Evolutionary conservation across 2,888 invertebrate species (phyloP).

Genomic region (Aphrophora alni): DNA sequence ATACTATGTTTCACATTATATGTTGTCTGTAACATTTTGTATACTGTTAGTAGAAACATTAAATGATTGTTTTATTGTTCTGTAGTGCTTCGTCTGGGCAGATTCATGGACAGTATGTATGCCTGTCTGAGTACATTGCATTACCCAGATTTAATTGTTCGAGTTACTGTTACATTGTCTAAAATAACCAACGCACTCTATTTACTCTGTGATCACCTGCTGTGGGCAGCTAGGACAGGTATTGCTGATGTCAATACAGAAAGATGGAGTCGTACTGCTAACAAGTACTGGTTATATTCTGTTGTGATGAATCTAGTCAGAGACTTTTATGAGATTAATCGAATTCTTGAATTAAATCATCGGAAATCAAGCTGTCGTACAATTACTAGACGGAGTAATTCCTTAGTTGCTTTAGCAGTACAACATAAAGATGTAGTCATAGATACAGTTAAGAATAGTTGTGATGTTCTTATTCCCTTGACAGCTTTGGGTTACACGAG

Average conservation of each 20-base stretch:
- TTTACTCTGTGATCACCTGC: slow-evolving; percentile 83
- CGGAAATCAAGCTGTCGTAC: slow-evolving; percentile 44
- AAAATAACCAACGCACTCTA: slow-evolving; percentile 81
- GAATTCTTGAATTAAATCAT: slow-evolving; percentile 64
- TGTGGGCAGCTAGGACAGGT: slow-evolving; percentile 83
- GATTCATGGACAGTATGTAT: slow-evolving; percentile 82
- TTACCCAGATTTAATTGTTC: slow-evolving; percentile 72
- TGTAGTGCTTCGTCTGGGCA: slow-evolving; percentile 87
- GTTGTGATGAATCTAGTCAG: slow-evolving; percentile 79
- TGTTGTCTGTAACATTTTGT: too few relatives aligned
- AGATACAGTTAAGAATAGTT: slow-evolving; percentile 84
- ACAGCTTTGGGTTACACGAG: slow-evolving; percentile 79
- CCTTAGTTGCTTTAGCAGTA: slow-evolving; percentile 11
- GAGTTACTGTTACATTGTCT: slow-evolving; percentile 76
- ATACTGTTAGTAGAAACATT: too few relatives aligned
- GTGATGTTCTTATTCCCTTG: slow-evolving; percentile 87
- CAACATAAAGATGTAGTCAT: slow-evolving; percentile 72
- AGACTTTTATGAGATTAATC: slow-evolving; percentile 83
- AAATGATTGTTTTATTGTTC: too few relatives aligned
- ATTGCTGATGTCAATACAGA: slow-evolving; percentile 70
- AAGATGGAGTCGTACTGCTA: slow-evolving; percentile 75
- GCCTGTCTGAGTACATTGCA: slow-evolving; percentile 73
- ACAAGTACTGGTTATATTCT: slow-evolving; percentile 85
- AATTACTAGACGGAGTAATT: not conserved
- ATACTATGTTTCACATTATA: too few relatives aligned